Evolutionary conservation across 2,888 invertebrate species (phyloP).

Genomic region (Tenthredo livida): DNA sequence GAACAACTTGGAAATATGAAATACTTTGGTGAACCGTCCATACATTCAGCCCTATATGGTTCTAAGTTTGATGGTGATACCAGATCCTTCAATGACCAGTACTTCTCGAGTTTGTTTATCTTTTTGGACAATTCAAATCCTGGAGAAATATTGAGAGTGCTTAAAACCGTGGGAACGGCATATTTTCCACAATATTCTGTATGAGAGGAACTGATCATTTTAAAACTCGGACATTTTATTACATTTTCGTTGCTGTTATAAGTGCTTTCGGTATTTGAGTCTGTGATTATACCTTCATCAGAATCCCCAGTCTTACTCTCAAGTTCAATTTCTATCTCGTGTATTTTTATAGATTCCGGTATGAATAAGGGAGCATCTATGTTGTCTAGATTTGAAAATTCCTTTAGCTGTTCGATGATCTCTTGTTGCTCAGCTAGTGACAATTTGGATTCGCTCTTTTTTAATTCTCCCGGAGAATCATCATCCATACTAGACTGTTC

Average conservation of each 20-base stretch:
- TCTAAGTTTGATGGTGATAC: conserved; percentile 62
- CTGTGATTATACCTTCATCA: conserved; percentile 61
- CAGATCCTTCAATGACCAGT: conserved; percentile 71
- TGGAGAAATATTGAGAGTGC: conserved; percentile 63
- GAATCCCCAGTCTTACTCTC: conserved; percentile 46
- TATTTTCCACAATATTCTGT: conserved; percentile 68
- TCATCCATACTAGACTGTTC: conserved; percentile 3
- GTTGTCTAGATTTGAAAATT: conserved; percentile 73
- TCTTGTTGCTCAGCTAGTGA: conserved; percentile 70
- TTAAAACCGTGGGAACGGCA: conserved; percentile 67
- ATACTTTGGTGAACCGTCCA: conserved; percentile 62
- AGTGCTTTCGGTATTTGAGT: conserved; percentile 61
- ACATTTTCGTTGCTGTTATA: conserved; percentile 55
- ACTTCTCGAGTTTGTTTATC: conserved; percentile 70
- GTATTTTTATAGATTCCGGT: conserved; percentile 58
- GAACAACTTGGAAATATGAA: conserved; percentile 68
- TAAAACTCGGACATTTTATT: conserved; percentile 57
- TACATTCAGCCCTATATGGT: conserved; percentile 44
- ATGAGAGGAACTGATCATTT: conserved; percentile 62
- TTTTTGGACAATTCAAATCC: conserved; percentile 59
- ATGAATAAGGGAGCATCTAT: conserved; percentile 68
- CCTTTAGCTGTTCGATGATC: conserved; percentile 73
- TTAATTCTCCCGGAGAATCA: conserved; percentile 41
- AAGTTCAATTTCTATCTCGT: conserved; percentile 42
- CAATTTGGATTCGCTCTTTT: conserved; percentile 64